These are phyloP conservation scores for Ferrisia virgata DNA, from an alignment of 2,888 invertebrate species.

Conservation along the genomic window DNA sequence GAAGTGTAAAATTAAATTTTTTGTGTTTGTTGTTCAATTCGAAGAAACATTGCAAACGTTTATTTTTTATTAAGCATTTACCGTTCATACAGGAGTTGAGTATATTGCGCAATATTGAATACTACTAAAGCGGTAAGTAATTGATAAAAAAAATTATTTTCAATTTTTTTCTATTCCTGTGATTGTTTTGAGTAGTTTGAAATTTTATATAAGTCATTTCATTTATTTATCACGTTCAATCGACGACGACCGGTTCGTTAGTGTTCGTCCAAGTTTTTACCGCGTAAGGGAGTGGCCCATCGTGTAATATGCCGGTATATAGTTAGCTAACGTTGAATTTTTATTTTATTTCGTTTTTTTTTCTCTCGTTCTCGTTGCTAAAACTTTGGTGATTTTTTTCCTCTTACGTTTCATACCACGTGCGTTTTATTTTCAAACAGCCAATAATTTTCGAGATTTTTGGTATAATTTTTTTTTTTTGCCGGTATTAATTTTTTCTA, in stretches of 20 bases:
- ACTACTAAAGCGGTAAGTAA: slow-evolving; percentile 1
- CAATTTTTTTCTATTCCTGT: not conserved
- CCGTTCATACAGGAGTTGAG: not conserved
- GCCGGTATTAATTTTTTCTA: not conserved
- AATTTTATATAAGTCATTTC: not conserved
- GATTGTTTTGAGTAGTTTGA: not conserved
- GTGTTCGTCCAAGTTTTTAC: not conserved
- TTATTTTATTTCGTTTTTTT: not conserved
- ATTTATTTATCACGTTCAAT: no score
- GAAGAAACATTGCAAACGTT: slow-evolving; percentile 30
- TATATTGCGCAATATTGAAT: slow-evolving; percentile 33
- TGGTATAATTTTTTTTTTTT: not conserved
- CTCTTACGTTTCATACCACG: no score
- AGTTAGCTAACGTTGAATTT: not conserved
- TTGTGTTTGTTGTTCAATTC: slow-evolving; percentile 19
- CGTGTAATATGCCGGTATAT: not conserved
- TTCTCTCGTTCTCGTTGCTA: not conserved
- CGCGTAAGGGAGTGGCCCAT: slow-evolving; percentile 9
- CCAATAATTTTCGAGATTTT: not conserved
- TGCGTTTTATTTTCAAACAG: not conserved
- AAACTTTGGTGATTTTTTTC: not conserved
- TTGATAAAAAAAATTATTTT: not conserved
- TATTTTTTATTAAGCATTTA: not conserved
- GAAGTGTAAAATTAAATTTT: not conserved
- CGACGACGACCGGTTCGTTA: not conserved